These are phyloP conservation scores for Adelognathus sp. DNA, from an alignment of 2,888 invertebrate species.

Conservation along the genomic window DNA sequence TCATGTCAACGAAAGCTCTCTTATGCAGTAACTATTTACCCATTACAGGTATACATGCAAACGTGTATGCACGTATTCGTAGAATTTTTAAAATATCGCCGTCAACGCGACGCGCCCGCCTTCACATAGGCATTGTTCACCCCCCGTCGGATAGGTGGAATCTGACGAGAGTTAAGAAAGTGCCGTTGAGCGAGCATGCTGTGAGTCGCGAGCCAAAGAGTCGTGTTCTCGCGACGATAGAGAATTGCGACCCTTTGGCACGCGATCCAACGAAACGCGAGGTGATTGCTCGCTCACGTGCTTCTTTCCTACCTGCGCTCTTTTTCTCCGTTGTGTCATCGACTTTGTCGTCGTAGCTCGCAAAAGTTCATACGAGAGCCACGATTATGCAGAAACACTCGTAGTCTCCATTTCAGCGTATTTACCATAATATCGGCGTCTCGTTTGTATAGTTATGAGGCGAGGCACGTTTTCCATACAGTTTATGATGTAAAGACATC, in stretches of 20 bases:
- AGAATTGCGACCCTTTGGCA: slow-evolving; percentile 41
- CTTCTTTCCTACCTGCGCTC: background rate
- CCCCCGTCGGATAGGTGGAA: slow-evolving; percentile 25
- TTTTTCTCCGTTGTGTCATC: slow-evolving; percentile 2
- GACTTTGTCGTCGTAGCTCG: slow-evolving; percentile 19
- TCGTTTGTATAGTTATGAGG: background rate
- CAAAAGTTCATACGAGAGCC: slow-evolving; percentile 33
- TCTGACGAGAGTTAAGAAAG: slow-evolving; percentile 41
- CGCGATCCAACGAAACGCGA: slow-evolving; percentile 55
- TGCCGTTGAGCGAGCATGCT: slow-evolving; percentile 27
- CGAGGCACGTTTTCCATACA: too few relatives aligned
- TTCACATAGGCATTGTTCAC: background rate
- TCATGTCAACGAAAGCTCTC: background rate
- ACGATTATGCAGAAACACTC: slow-evolving; percentile 31
- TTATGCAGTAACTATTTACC: background rate
- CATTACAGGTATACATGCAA: background rate
- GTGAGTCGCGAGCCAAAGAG: slow-evolving; percentile 37
- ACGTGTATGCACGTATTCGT: background rate
- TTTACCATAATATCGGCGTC: slow-evolving; percentile 4
- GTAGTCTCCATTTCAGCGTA: slow-evolving; percentile 1
- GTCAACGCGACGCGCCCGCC: slow-evolving; percentile 20
- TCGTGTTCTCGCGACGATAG: slow-evolving; percentile 21
- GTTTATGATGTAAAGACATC: too few relatives aligned
- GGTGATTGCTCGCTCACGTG: slow-evolving; percentile 32
- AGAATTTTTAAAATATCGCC: slow-evolving; percentile 33